Base-by-base conservation (phyloP, 2,113 vertebrate species). In the Chionodraco myersi region DNA sequence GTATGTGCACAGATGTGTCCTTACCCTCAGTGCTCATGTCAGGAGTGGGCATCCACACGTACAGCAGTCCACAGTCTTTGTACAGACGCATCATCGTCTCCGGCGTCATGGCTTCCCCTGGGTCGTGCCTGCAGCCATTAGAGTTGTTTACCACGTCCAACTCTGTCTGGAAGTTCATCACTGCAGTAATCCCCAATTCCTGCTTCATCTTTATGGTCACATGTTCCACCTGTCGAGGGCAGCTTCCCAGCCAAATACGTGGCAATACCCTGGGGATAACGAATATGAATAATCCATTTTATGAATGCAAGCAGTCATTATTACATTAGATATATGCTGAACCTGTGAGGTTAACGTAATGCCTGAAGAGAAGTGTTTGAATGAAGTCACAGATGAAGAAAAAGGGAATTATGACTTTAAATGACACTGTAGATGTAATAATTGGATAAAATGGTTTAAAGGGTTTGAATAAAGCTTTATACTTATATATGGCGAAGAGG, bases 1-100 rank as follows among this genome's bases (percentile, higher is more conserved):
- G 10, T 13, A 23, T 26, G 2, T 45, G 41, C 13, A 47, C 7
- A 62, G 34, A 62, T 21, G 11, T n/a, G 2, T 71, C 41, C 87
- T 94, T 84, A 99, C 98, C 98, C 92, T 98, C 96, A 0, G 98
- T 99, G 92, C 98, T 99, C 98, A 99, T 99, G 68, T 99, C 98
- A 0, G 96, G 95, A 0, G 98, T 99, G 7, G 98, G 97, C 84
- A 99, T 94, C 98, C 98, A 99, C 85, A 99, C 93, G 62, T 99
- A 99, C 34, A 86, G 94, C 75, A 99, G 89, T 53, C 96, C 96
- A 81, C 93, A 95, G 77, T 98, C 96, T 89, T 92, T 96, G 83
- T 99, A 99, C 14, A 99, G 90, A 58, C 90, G 94, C 89, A 95
- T 96, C 94, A 99, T 96, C 56, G 94, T 95, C 75, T 98, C 96